Conservation (phyloP, 2,797 vertebrate species). For the Amblyraja radiata region DNA sequence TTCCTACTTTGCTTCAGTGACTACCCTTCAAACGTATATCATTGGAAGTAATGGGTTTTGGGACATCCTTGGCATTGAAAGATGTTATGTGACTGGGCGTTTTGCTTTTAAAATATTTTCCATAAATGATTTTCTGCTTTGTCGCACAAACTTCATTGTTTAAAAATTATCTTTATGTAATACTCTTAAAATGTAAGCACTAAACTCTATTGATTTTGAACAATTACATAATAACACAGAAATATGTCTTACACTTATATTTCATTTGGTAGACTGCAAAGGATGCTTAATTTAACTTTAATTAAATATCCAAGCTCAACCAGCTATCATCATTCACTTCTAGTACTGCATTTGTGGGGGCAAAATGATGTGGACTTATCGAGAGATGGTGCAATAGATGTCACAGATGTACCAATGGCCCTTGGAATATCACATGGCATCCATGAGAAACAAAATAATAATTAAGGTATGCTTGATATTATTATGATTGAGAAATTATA, state of each 20-base stretch:
- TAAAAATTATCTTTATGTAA: neutral
- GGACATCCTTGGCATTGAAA: no score
- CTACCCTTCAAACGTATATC: no score
- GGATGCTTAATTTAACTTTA: neutral
- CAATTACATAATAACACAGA: neutral
- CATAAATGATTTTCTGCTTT: neutral
- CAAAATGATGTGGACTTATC: neutral
- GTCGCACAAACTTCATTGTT: neutral
- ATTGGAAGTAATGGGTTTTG: no score
- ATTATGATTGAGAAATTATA: no score
- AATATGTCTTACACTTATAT: neutral
- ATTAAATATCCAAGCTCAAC: neutral
- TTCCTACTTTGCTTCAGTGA: no score
- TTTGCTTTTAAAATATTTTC: neutral
- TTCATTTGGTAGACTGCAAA: conserved; percentile 4
- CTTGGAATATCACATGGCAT: neutral
- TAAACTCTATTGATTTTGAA: neutral
- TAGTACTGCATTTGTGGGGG: no score
- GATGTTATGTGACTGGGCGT: no score
- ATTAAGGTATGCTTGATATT: neutral
- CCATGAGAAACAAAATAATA: neutral
- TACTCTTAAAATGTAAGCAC: neutral
- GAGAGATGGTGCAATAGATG: neutral
- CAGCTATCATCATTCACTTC: no score
- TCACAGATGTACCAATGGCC: neutral